Evolutionary conservation across 1,140 invertebrate species (phyloP).

Genomic region (Ceratoteleas bidentatus): DNA sequence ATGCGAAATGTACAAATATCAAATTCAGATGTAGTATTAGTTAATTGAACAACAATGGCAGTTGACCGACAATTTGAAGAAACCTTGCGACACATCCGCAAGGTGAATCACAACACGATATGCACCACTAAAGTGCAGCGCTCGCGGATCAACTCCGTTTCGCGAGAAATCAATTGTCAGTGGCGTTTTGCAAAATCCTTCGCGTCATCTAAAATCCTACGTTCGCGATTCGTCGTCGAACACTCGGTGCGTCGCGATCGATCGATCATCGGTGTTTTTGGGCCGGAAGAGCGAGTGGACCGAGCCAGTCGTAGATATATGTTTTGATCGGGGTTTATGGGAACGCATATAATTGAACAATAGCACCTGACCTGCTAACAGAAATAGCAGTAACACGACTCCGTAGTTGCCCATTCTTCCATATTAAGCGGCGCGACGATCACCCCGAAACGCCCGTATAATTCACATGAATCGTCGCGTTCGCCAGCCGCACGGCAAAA

Average conservation of each 20-base stretch:
- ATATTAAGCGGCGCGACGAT: conserved; percentile 55
- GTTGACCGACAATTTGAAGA: conserved; percentile 43
- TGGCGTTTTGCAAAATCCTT: neutral
- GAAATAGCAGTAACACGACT: conserved; percentile 59
- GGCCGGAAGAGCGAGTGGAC: conserved; percentile 3
- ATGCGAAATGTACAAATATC: conserved; percentile 28
- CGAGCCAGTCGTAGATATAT: conserved; percentile 20
- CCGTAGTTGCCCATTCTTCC: conserved; percentile 61
- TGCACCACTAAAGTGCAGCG: conserved; percentile 22
- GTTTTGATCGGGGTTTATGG: conserved; percentile 38
- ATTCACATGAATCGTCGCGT: conserved; percentile 47
- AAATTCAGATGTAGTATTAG: conserved; percentile 36
- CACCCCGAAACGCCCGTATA: conserved; percentile 23
- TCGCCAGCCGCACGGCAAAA: conserved; percentile 45
- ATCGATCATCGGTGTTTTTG: neutral
- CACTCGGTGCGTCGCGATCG: too few species aligned
- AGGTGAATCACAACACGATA: conserved; percentile 47
- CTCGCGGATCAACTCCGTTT: neutral
- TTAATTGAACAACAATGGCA: conserved; percentile 47
- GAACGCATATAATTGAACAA: conserved; percentile 31
- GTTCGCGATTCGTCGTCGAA: too few species aligned
- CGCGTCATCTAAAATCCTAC: too few species aligned
- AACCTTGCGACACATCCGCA: conserved; percentile 58
- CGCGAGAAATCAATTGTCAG: neutral
- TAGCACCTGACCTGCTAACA: conserved; percentile 61